Evolutionary conservation across 2,113 vertebrate genomes (phyloP), one percentile per base, ranked within the genome.

Genomic region (Crotalus viridis): DNA sequence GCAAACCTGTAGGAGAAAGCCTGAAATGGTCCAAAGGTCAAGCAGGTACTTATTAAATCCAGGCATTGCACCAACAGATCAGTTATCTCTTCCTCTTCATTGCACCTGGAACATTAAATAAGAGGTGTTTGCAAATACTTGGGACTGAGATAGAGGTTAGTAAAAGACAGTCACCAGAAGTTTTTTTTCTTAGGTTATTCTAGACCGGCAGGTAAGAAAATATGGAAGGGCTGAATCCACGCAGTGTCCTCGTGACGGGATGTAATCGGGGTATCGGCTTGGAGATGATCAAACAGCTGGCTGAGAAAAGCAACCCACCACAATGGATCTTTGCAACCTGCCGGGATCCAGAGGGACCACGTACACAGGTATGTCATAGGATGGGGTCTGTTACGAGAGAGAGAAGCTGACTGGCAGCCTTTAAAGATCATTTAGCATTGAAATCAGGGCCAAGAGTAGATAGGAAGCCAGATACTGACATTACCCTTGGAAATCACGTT

Each of bases 241-340:
- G 0, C 0, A 9, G 87, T 2, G 95, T 97, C 90, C 92, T 97
- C 81, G 94, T 97, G 90, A 98, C 96, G 0, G 97, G 97, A 15
- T 94, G 94, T 90, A 97, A 97, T 94, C 95, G 95, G 3, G 97
- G 96, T 15, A 96, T 97, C 33, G 97, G 97, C 9, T 95, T 97
- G 59, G 97, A 97, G 94, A 57, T 97, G 4, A 10, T 90, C 89
- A 90, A n/a, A 51, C 89, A 91, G 94, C 1, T 90, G 61, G 64
- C 13, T 1, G n/a, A n/a, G 17, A 51, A 69, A 74, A 33, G 8
- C 46, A 90, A 81, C 15, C 48, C 19, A n/a, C 89, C 89, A 55
- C 48, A 74, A 55, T 90, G 61, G 64, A 81, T 90, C 61, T 90
- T 90, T 90, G 89, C 89, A 64, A 74, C 48, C 1, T 90, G 89